Base-by-base conservation (phyloP, 2,888 invertebrate species). In the Eupeodes luniger region DNA sequence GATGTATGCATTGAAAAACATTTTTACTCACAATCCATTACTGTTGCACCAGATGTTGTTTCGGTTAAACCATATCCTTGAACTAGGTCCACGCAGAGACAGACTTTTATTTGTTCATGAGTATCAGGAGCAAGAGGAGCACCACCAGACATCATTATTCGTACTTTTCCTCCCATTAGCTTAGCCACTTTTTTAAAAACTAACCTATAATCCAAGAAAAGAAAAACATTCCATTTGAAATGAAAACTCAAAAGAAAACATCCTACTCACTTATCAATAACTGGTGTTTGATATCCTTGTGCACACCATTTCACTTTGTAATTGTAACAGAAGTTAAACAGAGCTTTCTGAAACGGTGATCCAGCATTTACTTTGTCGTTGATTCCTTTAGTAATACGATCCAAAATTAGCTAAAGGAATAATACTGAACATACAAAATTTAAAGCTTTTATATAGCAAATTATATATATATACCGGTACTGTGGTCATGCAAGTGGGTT, bases 31-130 rank as follows among this genome's bases (percentile, higher is more conserved):
- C 96, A 93, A 93, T 97, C 96, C 96, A 97, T 97, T 76, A 97
- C 97, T 85, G 97, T 96, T 74, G 98, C 99, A 91, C 98, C 98
- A 0, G 99, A 98, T 90, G 98, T 97, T 16, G 99, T 98, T 95
- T 99, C 99, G 0, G 99, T 99, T 87, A 99, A 95, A 2, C 99
- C 99, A 94, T 99, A 99, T 72, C 99, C 99, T 92, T 98, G 98
- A 82, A 97, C 96, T 61, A 99, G 96, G 87, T 96, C 96, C 87
- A 97, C 96, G 93, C 99, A 98, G 89, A 99, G 95, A 92, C 98
- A 98, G 85, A 97, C 96, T 93, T 97, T 96, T 91, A 98, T 97
- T 94, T 99, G 98, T 92, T 97, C 96, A 93, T 99, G 99, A 12
- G 99, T 99, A 93, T 99, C 99, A 0, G 98, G 96, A 7, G 98